These are phyloP conservation scores for Habrosyne pyritoides DNA, from an alignment of 2,888 invertebrate genomes.

Conservation along the genomic window DNA sequence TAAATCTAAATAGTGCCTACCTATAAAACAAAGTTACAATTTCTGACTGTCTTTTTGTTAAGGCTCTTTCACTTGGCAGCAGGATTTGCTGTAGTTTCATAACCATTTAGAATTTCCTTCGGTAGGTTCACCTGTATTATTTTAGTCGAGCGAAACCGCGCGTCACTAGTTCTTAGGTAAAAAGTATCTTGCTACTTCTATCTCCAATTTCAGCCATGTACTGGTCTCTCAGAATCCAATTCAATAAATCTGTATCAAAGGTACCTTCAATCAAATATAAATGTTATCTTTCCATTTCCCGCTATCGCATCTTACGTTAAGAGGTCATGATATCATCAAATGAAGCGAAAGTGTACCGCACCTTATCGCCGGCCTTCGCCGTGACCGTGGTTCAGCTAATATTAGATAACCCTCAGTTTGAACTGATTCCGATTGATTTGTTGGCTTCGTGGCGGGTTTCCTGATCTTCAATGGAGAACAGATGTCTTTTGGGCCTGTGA, in stretches of 20 bases:
- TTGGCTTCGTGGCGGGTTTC: not conserved
- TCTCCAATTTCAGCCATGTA: too few relatives aligned
- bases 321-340: slow-evolving; percentile 18
- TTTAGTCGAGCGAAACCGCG: too few relatives aligned
- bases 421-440: slow-evolving; percentile 17
- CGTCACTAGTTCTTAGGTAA: too few relatives aligned
- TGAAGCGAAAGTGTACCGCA: slow-evolving; percentile 15
- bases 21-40: too few relatives aligned
- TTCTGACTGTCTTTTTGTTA: too few relatives aligned
- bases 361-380: slow-evolving; percentile 27
- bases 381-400: slow-evolving; percentile 14
- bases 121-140: too few relatives aligned
- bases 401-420: slow-evolving; percentile 10
- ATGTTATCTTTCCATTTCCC: not conserved
- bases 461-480: slow-evolving; percentile 17
- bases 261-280: not conserved
- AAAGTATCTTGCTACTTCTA: too few relatives aligned
- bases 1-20: too few relatives aligned
- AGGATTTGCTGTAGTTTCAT: too few relatives aligned
- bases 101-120: too few relatives aligned
- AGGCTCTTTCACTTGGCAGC: too few relatives aligned
- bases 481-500: slow-evolving; percentile 13
- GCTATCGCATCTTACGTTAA: not conserved
- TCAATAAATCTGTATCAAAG: not conserved
- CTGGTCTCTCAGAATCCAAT: not conserved